phyloP scores from a whole-genome alignment of 2,888 invertebrate genomes.

The Drosophila neonasuta region DNA sequence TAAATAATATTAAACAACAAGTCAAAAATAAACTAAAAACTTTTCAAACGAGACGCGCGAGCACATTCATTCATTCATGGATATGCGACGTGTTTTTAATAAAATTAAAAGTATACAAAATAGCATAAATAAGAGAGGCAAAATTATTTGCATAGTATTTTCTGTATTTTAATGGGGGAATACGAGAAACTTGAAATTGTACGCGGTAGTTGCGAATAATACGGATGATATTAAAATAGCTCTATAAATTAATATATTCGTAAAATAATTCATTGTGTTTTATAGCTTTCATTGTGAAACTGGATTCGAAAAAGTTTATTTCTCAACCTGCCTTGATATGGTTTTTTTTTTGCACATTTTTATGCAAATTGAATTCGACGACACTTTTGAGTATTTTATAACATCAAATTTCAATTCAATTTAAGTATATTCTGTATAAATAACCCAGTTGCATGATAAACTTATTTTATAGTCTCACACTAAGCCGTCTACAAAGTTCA shows the following conservation, averaged over 20 bases:
- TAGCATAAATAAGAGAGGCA: conserved; percentile 18
- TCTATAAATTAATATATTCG: conserved; percentile 20
- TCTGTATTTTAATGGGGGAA: conserved; percentile 39
- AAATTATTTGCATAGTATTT: conserved; percentile 57
- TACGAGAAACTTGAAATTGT: conserved; percentile 13
- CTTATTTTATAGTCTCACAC: conserved; percentile 57
- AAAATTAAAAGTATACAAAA: conserved; percentile 8
- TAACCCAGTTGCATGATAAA: conserved; percentile 42
- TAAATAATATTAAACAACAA: conserved; percentile 68
- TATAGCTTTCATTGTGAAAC: conserved; percentile 2
- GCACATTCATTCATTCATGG: conserved; percentile 55
- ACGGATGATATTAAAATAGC: conserved; percentile 19
- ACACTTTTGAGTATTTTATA: neutral
- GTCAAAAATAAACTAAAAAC: conserved; percentile 44
- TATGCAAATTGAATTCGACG: conserved; percentile 14
- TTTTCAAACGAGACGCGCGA: conserved; percentile 33
- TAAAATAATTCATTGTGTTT: conserved; percentile 21
- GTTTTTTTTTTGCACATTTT: conserved; percentile 20
- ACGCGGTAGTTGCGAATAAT: conserved; percentile 10
- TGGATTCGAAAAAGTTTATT: conserved; percentile 12
- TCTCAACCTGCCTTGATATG: conserved; percentile 7
- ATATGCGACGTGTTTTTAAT: conserved; percentile 39
- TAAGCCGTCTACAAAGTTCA: conserved; percentile 59
- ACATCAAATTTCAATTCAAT: conserved; percentile 1
- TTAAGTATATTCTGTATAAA: neutral